A percentile compares a stretch with the other conserved stretches of the same genome.
Evolutionary conservation across 2,888 invertebrate species (phyloP).

Genomic region (Oscheius sp.): DNA sequence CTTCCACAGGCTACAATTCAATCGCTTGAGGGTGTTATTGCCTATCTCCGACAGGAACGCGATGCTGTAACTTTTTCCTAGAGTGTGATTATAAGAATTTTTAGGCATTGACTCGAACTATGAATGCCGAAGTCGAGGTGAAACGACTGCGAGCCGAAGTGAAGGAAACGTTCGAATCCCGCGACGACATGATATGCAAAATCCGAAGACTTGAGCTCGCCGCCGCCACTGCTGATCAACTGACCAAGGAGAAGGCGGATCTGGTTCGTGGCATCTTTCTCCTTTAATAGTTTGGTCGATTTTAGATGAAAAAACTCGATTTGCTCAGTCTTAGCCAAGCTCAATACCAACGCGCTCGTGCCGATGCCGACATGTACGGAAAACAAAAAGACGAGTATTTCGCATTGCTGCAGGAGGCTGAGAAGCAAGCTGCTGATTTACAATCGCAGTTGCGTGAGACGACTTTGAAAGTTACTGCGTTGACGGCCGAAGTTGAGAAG

Average conservation of each 20-base stretch:
- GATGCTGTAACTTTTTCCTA: constrained; percentile 29
- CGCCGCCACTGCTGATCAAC: constrained; percentile 36
- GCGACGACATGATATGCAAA: constrained; percentile 39
- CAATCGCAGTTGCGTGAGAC: constrained; percentile 36
- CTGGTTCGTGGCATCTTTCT: constrained; percentile 26
- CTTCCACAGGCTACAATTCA: constrained; percentile 33
- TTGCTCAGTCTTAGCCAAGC: constrained; percentile 40
- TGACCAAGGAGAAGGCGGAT: constrained; percentile 42
- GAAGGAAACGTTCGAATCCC: constrained; percentile 41
- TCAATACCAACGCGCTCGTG: constrained; percentile 37
- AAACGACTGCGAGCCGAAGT: constrained; percentile 49
- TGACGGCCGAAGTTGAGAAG: constrained; percentile 10
- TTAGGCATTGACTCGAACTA: constrained; percentile 46
- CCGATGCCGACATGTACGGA: constrained; percentile 23
- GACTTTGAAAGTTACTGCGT: constrained; percentile 35
- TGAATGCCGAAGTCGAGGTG: constrained; percentile 58
- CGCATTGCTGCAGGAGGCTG: neutral
- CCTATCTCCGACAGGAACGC: constrained; percentile 47
- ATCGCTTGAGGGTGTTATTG: constrained; percentile 40
- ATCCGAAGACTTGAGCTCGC: constrained; percentile 47
- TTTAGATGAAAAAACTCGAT: constrained; percentile 44
- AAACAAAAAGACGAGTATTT: neutral
- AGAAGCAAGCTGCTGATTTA: neutral
- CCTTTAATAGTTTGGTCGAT: neutral
- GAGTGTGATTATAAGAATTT: neutral